Base-by-base conservation (phyloP, 2,797 vertebrate species). In the Gymnopithys bicolor region DNA sequence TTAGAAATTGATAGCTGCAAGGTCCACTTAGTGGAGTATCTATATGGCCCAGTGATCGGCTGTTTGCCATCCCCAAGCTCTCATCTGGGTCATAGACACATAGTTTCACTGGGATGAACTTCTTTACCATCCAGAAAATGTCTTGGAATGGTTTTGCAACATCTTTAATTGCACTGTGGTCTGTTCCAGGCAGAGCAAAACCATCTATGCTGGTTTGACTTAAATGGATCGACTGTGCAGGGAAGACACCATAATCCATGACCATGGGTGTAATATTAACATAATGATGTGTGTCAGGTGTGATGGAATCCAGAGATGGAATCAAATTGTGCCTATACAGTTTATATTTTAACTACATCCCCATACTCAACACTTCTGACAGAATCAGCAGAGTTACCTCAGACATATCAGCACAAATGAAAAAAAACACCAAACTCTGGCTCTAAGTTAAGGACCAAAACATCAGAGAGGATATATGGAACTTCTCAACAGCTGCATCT, bases 201-300 rank as follows among this genome's bases (percentile, higher is more conserved):
- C 12, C 28, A n/a, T n/a, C 13, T 21, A 10, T 1, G 4, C 18
- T 56, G 7, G 16, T 70, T 59, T 80, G 45, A 23, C 49, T 28
- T 41, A 60, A 5, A 10, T 43, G 27, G 35, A n/a, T 59, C 4
- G 1, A 3, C 48, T 70, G 5, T 41, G 28, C 17, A 27, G 21
- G 55, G 10, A 56, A 80, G 39, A 60, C 37, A 35, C 7, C 9
- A 4, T 28, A 25, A 27, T 17, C 46, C 39, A 5, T 32, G 48
- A 28, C n/a, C 28, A 3, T 2, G 1, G 14, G 32, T 2, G 0
- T 55, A 21, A 43, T 19, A 21, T 32, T 13, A 32, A 8, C 43
- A 37, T 16, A 55, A 64, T 13, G 13, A 19, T 60, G 23, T 37
- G 5, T 66, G 63, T 53, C 41, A 56, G 27, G 25, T 39, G 22